Evolutionary conservation across 2,888 invertebrate species (phyloP).

Genomic region (Cantharis nigra): DNA sequence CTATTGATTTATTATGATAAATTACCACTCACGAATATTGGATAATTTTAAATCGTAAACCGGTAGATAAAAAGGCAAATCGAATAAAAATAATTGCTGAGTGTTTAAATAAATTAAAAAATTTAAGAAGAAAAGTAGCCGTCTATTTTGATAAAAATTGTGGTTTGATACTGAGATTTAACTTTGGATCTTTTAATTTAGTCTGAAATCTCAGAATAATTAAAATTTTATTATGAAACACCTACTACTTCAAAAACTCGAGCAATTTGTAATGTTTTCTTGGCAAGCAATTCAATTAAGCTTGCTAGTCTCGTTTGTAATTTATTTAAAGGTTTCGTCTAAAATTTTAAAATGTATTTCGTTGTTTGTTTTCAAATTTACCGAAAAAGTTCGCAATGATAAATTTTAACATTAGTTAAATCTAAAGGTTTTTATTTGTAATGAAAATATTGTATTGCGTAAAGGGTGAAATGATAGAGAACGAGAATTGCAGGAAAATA

Average conservation of each 20-base stretch:
- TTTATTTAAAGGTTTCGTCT: background rate
- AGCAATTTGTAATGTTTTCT: background rate
- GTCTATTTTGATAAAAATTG: background rate
- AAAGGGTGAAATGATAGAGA: background rate
- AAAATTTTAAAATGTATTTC: background rate
- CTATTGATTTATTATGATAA: constrained; percentile 4
- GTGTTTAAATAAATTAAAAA: background rate
- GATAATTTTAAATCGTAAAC: background rate
- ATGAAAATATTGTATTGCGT: background rate
- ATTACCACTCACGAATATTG: background rate
- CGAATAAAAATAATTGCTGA: background rate
- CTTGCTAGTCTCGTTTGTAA: background rate
- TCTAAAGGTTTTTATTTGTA: background rate
- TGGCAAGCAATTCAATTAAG: background rate
- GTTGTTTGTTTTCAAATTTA: background rate
- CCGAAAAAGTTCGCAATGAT: background rate
- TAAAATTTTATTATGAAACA: background rate
- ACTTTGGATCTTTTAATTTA: background rate
- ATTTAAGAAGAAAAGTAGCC: background rate
- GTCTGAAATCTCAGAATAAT: background rate
- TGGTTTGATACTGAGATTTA: background rate
- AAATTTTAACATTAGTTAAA: background rate
- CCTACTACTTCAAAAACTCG: background rate
- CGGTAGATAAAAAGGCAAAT: background rate
- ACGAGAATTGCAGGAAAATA: background rate